Conservation (phyloP, 2,113 vertebrate species). For the Archilochus colubris region DNA sequence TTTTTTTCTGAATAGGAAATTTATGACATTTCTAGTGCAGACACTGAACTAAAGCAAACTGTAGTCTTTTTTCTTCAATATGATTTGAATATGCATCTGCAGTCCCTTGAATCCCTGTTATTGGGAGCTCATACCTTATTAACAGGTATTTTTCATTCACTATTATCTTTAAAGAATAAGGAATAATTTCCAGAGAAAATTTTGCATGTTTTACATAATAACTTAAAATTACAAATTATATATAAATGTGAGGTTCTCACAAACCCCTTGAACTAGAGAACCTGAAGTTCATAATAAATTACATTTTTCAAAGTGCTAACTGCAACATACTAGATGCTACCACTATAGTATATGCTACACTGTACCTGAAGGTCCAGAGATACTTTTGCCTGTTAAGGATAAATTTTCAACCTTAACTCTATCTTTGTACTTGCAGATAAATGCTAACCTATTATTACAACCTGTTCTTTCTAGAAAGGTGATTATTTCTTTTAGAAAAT, state of each 20-base stretch:
- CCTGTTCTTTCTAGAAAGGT: background rate
- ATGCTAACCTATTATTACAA: background rate
- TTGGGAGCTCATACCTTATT: background rate
- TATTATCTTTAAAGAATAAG: background rate
- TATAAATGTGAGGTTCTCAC: constrained; percentile 46
- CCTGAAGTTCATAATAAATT: constrained; percentile 41
- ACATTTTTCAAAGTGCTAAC: constrained; percentile 2
- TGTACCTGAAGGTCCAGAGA: background rate
- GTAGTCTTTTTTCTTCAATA: background rate
- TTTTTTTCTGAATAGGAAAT: background rate
- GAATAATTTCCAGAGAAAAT: background rate
- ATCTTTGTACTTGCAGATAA: background rate
- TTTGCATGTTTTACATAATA: background rate
- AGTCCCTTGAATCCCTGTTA: background rate
- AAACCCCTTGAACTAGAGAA: constrained; percentile 21
- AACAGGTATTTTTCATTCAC: background rate
- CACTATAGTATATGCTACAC: background rate
- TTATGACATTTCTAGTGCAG: background rate
- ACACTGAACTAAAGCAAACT: background rate
- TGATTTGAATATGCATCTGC: background rate
- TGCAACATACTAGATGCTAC: background rate
- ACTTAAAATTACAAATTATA: constrained; percentile 56
- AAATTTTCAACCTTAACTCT: background rate
- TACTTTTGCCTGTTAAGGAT: background rate
- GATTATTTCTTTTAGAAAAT: background rate